Conservation (phyloP, 2,113 vertebrate genomes). For the Dryoscopus gambensis region DNA sequence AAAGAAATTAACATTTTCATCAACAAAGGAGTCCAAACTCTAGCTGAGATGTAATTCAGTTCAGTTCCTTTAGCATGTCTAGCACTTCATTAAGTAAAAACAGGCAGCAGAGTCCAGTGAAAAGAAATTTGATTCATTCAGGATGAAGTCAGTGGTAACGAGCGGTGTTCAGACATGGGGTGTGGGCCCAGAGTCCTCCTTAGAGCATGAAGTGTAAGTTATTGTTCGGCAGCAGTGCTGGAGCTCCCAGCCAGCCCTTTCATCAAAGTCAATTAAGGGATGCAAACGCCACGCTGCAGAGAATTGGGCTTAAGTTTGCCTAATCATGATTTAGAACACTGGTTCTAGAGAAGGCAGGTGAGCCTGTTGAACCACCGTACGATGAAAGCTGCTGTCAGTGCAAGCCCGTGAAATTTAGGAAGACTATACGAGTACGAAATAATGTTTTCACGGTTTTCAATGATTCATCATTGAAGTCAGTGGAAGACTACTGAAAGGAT, state of each 20-base stretch:
- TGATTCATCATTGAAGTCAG: background rate
- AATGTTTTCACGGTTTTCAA: background rate
- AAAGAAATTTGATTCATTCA: constrained; percentile 27
- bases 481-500: background rate
- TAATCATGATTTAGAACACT: background rate
- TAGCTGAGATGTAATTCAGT: constrained; percentile 46
- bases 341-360: background rate
- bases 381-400: background rate
- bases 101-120: background rate
- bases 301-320: background rate
- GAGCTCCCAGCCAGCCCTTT: background rate
- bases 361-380: background rate
- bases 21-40: constrained; percentile 45
- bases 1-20: constrained; percentile 52
- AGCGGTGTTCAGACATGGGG: background rate
- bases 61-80: constrained; percentile 17
- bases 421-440: background rate
- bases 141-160: constrained; percentile 20
- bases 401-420: background rate
- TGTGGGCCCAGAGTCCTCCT: background rate
- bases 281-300: background rate
- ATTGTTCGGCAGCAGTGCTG: background rate
- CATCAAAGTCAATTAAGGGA: constrained; percentile 27
- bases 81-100: constrained; percentile 59
- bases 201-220: background rate